Evolutionary conservation across 2,888 invertebrate species (phyloP), one percentile per base, ranked within the genome.

Genomic region (Caenorhabditis uteleia): DNA sequence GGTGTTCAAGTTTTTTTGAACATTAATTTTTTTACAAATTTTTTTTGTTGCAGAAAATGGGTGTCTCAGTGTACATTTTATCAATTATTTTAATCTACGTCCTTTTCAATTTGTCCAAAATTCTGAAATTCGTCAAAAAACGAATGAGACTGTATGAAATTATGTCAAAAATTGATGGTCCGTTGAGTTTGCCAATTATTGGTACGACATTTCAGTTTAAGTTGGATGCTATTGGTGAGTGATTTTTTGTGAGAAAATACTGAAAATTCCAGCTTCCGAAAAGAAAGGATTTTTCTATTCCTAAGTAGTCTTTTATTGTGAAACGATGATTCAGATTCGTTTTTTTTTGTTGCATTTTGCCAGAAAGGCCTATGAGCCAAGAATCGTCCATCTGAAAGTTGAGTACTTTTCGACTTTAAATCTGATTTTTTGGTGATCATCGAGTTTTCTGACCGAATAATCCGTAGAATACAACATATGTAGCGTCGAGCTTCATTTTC

Each of bases 131-230:
- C 58, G 10, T 61, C 4, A 55, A 56, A 53, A 29, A 54, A 16
- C 18, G 57, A 25, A 48, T 23, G 34, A 21, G 49, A 21, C 12
- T 64, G 3, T 57, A 57, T 23, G 45, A 57, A 12, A 29, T 49
- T 10, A 33, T 71, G 39, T 59, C 40, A 10, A 53, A 60, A 46
- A 61, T 79, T 10, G 70, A 74, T 18, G 79, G 79, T n/a, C 79
- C 79, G 3, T 18, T 68, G 12, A 67, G 79, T 7, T 33, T 79
- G 2, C 79, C 79, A 14, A 18, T 79, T 6, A 26, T 79, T n/a
- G 79, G 79, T 18, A 72, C 71, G 6, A 66, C 75, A 0, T 78
- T 60, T 59, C 72, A 71, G 36, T 71, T 79, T 54, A 77, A 77
- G 46, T 69, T 71, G 68, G 70, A 71, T 26, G 65, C 73, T 7